Base-by-base conservation (phyloP, 2,797 vertebrate genomes). In the Balearica regulorum region DNA sequence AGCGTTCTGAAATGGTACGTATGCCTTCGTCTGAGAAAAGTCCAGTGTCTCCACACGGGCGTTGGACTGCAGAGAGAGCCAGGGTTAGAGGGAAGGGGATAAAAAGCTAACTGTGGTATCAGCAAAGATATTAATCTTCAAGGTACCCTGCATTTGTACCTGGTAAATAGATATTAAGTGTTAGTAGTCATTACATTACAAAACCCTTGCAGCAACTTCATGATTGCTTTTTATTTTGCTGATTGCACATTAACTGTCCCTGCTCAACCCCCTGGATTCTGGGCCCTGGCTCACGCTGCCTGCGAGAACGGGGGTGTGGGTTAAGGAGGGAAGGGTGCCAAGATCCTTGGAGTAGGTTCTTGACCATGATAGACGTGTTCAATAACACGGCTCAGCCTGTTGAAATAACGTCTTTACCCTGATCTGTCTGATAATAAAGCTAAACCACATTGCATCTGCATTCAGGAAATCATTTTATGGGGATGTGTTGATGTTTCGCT, bases 161-260 rank as follows among this genome's bases (percentile, higher is more conserved):
- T 2, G 13, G 87, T 88, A 93, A 94, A 83, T 49, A 89, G 89
- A 76, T 87, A 35, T 80, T 84, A 66, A n/a, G 41, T 79, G 48
- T 85, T 41, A 76, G 91, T 33, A 95, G 88, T 64, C 75, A 48
- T 26, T 66, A 75, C 8, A 20, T 93, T 85, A 81, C 91, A 95
- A 90, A 96, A 61, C 90, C 96, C 96, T 93, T 81, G 61, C 95
- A 95, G 87, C 82, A 49, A 81, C 58, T 92, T 96, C 86, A n/a
- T 95, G 92, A 97, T 41, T 79, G 92, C 94, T 94, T 96, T 95
- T 96, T 57, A 83, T 84, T 94, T 66, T 82, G 90, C 94, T 95
- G 95, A 79, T 92, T 90, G 95, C 95, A 33, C 91, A 41, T 93
- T 91, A 94, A 83, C 75, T 72, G 89, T 49, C 91, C 95, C 88